Evolutionary conservation across 2,888 invertebrate species (phyloP), one percentile per base, ranked within the genome.

Genomic region (Mechanitis mazaeus): DNA sequence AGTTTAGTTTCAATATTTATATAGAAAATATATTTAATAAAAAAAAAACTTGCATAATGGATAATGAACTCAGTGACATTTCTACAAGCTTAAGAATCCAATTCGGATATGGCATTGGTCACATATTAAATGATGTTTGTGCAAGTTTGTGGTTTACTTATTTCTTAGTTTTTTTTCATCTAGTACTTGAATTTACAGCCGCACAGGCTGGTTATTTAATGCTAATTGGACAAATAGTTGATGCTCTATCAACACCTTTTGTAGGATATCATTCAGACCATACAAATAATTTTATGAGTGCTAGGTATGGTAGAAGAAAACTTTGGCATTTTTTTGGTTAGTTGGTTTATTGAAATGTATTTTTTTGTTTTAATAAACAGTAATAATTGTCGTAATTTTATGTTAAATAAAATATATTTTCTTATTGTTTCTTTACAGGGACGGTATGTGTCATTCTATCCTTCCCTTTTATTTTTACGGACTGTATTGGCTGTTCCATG

Each of bases 121-220:
- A 98, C 84, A 93, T 97, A 57, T 91, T 96, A 71, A 98, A 98
- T 83, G 98, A 98, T 85, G 92, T 98, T 53, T 96, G 96, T 84
- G 96, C 97, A 28, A 95, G 96, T 64, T 94, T 98, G 92, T 98
- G 98, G 97, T 98, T 98, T 83, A 95, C 95, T 1, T 98, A 98
- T 82, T 92, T 96, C 55, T 90, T 98, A 71, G 93, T 98, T 58
- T 98, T 94, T 83, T 94, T 96, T 68, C 92, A 92, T 79, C 85
- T 92, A 72, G 91, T 93, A 45, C 79, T 92, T 54, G 89, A 91
- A 73, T 91, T 92, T 74, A 89, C 85, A 70, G 87, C 92, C 42
- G 82, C 87, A 42, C 91, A 91, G 67, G 92, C 93, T 35, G 93
- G 93, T 35, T 84, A 92, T 56, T 85, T 96, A 58, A 92, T 97